Conservation (phyloP, 2,888 invertebrate genomes). For the Nyleta sp. region DNA sequence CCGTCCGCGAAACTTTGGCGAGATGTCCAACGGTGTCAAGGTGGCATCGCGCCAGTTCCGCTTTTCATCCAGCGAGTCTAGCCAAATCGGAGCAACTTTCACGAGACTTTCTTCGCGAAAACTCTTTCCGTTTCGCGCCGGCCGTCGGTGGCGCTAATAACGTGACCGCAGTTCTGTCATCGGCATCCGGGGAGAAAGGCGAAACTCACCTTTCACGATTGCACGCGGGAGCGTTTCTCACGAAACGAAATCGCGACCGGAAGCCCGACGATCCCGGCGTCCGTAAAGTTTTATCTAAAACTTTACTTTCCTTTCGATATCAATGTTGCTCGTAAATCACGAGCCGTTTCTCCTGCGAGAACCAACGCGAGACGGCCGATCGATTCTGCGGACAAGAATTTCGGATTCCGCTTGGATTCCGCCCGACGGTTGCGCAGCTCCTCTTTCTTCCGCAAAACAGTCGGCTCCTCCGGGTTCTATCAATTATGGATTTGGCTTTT, state of each 20-base stretch:
- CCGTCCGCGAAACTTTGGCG: background rate
- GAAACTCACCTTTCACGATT: conserved; percentile 68
- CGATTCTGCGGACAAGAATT: conserved; percentile 33
- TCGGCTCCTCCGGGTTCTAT: conserved; percentile 37
- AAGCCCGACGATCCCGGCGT: conserved; percentile 48
- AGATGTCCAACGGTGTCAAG: conserved; percentile 79
- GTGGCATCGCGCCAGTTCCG: conserved; percentile 65
- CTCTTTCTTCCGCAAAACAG: conserved; percentile 37
- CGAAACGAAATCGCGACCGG: conserved; percentile 66
- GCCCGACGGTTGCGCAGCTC: conserved; percentile 11
- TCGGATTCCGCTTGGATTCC: conserved; percentile 38
- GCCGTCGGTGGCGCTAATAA: conserved; percentile 54
- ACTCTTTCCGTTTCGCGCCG: conserved; percentile 61
- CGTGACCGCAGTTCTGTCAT: conserved; percentile 50
- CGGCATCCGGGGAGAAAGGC: conserved; percentile 79
- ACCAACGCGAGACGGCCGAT: background rate
- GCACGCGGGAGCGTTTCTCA: conserved; percentile 52
- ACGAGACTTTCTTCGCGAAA: conserved; percentile 73
- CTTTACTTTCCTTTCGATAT: conserved; percentile 59
- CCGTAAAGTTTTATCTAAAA: conserved; percentile 50
- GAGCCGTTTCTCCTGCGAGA: conserved; percentile 17
- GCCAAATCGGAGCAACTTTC: conserved; percentile 70
- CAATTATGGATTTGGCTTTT: conserved; percentile 58
- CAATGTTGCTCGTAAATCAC: conserved; percentile 34
- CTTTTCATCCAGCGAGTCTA: conserved; percentile 48